These are phyloP conservation scores for Cactoblastis cactorum DNA, from an alignment of 2,888 invertebrate genomes.

Conservation along the genomic window DNA sequence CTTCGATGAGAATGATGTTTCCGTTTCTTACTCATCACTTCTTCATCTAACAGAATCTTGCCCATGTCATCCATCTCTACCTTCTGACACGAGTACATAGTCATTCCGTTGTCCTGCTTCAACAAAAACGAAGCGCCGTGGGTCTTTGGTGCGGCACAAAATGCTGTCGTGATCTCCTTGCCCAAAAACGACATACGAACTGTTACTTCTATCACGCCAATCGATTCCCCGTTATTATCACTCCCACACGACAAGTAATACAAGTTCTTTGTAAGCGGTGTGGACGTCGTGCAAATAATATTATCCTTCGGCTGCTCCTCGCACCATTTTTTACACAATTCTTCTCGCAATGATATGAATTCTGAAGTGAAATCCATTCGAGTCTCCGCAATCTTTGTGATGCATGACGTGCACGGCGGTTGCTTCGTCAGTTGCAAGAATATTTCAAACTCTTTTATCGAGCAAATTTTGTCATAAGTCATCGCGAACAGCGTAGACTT, in stretches of 20 bases:
- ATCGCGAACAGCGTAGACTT: slow-evolving; percentile 70
- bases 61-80: slow-evolving; percentile 72
- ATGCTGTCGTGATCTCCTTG: slow-evolving; percentile 70
- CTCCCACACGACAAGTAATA: slow-evolving; percentile 60
- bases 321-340: slow-evolving; percentile 61
- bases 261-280: slow-evolving; percentile 60
- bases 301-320: slow-evolving; percentile 60
- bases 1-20: too few relatives aligned
- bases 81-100: slow-evolving; percentile 67
- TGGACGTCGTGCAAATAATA: slow-evolving; percentile 63
- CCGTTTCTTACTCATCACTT: slow-evolving; percentile 46
- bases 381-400: slow-evolving; percentile 62
- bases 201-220: slow-evolving; percentile 65
- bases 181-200: slow-evolving; percentile 69
- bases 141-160: slow-evolving; percentile 51
- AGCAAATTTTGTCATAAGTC: slow-evolving; percentile 71
- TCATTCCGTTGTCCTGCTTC: slow-evolving; percentile 66
- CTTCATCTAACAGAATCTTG: slow-evolving; percentile 66
- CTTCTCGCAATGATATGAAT: slow-evolving; percentile 51
- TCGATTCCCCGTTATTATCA: slow-evolving; percentile 48
- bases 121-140: slow-evolving; percentile 48
- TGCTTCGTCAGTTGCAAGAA: slow-evolving; percentile 57
- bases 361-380: slow-evolving; percentile 60
- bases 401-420: slow-evolving; percentile 62
- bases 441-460: slow-evolving; percentile 56